A percentile compares a stretch with the other conserved stretches of the same genome.
phyloP scores from a whole-genome alignment of 2,113 vertebrate species.

The Salminus brasiliensis region DNA sequence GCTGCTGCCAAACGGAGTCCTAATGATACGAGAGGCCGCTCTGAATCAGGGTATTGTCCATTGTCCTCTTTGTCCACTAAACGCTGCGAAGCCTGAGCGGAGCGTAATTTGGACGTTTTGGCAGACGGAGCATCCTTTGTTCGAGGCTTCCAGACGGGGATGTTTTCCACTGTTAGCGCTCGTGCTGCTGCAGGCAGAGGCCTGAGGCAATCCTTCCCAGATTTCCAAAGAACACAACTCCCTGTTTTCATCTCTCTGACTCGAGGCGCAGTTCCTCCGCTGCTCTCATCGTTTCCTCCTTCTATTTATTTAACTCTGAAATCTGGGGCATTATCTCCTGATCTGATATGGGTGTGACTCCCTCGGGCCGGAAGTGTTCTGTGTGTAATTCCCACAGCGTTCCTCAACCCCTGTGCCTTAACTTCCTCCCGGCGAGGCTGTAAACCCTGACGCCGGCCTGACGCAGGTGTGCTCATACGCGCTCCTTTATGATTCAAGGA shows the following conservation, averaged over 20 bases:
- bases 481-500: conserved; percentile 67
- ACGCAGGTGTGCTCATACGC: conserved; percentile 22
- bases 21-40: not conserved
- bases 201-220: too few species aligned
- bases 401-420: not conserved
- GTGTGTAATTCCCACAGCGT: conserved; percentile 32
- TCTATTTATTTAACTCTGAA: not conserved
- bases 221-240: not conserved
- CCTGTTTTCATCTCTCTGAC: not conserved
- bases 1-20: not conserved
- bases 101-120: not conserved
- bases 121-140: not conserved
- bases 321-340: not conserved
- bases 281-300: not conserved
- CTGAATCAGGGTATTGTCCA: not conserved
- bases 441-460: not conserved
- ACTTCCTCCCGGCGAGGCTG: conserved; percentile 14
- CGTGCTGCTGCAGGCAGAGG: not conserved
- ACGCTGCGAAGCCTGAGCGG: not conserved
- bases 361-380: not conserved
- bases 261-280: not conserved
- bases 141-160: not conserved
- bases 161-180: not conserved
- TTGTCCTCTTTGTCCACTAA: not conserved
- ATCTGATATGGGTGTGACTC: not conserved